phyloP scores from a whole-genome alignment of 2,797 vertebrate species.

The Pterois miles region DNA sequence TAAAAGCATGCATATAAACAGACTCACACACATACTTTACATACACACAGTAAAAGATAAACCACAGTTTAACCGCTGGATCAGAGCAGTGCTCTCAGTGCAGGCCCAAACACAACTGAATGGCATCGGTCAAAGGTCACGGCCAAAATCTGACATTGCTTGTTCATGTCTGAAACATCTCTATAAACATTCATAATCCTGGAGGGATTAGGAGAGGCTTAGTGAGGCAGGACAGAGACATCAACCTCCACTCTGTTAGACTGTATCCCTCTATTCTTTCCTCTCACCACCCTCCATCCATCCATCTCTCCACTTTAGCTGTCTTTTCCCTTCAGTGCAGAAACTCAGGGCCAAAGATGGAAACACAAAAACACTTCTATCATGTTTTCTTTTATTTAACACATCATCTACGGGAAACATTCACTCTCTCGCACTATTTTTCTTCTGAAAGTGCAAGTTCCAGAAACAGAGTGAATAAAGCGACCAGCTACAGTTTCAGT shows the following conservation, averaged over 20 bases:
- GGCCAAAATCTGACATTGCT: conserved; percentile 32
- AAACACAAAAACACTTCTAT: conserved; percentile 4
- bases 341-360: conserved; percentile 21
- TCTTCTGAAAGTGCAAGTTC: not conserved
- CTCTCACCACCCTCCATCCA: conserved; percentile 13
- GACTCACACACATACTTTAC: not conserved
- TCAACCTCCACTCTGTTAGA: conserved; percentile 20
- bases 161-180: conserved; percentile 49
- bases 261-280: conserved; percentile 12
- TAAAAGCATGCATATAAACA: not conserved
- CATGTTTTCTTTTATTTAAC: conserved; percentile 5
- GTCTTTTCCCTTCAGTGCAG: not conserved
- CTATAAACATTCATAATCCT: conserved; percentile 53
- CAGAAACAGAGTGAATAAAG: not conserved
- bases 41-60: not conserved
- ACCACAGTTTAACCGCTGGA: conserved; percentile 11
- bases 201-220: conserved; percentile 39
- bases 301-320: conserved; percentile 7
- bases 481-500: not conserved
- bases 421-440: not conserved
- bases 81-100: not conserved
- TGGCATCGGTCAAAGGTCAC: conserved; percentile 34
- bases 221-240: conserved; percentile 41
- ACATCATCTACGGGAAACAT: conserved; percentile 5
- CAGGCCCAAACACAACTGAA: conserved; percentile 7